These are phyloP conservation scores for Accipiter minullus DNA, from an alignment of 2,797 vertebrate genomes.

Conservation along the genomic window DNA sequence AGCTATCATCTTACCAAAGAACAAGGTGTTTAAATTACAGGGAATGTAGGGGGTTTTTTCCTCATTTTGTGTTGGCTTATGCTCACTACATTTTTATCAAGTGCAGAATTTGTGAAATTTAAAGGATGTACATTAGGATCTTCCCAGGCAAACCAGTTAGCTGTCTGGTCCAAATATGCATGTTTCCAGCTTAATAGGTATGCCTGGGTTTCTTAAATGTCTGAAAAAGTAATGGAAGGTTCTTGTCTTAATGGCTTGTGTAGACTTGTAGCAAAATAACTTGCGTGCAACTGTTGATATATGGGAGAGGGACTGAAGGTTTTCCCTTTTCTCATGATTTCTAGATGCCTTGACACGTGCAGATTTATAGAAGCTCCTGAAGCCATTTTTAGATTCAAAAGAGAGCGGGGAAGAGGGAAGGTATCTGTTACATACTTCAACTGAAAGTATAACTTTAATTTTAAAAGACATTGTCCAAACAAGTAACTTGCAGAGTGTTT, in stretches of 20 bases:
- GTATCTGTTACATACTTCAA: not conserved
- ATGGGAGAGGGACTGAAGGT: not conserved
- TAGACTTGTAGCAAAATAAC: not conserved
- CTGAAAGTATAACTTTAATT: not conserved
- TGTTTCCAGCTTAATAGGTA: not conserved
- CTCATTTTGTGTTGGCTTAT: not conserved
- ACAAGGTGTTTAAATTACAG: not conserved
- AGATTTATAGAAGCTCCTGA: not conserved
- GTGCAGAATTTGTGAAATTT: not conserved
- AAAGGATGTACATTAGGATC: not conserved
- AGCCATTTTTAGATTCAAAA: not conserved
- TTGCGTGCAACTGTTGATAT: not conserved
- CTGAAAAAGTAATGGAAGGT: not conserved
- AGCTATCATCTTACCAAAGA: not conserved
- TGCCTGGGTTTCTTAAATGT: not conserved
- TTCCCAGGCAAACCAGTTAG: not conserved
- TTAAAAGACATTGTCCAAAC: not conserved
- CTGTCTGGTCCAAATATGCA: not conserved
- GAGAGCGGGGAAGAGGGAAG: not conserved
- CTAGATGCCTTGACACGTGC: not conserved
- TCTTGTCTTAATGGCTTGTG: not conserved
- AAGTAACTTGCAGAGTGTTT: not conserved
- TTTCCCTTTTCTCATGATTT: not conserved
- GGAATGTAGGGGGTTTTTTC: not conserved
- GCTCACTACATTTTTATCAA: not conserved